phyloP scores from a whole-genome alignment of 2,113 vertebrate species.

The Pelvicachromis taeniatus region DNA sequence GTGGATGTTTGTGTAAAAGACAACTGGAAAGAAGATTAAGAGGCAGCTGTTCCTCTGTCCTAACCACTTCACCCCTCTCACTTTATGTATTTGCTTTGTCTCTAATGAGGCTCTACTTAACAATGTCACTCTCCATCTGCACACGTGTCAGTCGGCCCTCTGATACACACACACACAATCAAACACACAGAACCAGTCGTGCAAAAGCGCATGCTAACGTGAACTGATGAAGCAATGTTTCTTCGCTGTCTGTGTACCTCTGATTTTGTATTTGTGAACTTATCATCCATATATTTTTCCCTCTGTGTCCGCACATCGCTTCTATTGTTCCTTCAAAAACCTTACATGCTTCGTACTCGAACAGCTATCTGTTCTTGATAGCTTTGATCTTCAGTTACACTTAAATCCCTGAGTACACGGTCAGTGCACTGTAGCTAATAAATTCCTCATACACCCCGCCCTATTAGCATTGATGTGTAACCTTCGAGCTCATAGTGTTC shows the following conservation, averaged over 20 bases:
- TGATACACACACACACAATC: neutral
- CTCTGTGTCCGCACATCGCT: neutral
- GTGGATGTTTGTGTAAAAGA: neutral
- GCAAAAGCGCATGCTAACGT: neutral
- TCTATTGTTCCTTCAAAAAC: neutral
- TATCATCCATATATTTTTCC: neutral
- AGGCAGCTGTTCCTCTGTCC: neutral
- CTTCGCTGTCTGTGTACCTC: neutral
- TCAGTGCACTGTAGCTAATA: slow-evolving; percentile 42
- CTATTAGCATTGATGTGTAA: slow-evolving; percentile 65
- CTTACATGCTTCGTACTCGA: neutral
- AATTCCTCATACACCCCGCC: slow-evolving; percentile 55
- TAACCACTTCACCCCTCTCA: neutral
- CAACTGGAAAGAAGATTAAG: neutral
- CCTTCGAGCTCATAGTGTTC: slow-evolving; percentile 65
- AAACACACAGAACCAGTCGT: neutral
- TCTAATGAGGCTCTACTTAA: slow-evolving; percentile 59
- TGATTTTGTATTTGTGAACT: neutral
- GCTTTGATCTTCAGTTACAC: slow-evolving; percentile 26
- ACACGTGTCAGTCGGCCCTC: slow-evolving; percentile 26
- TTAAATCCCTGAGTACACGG: slow-evolving; percentile 13
- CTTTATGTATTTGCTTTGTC: slow-evolving; percentile 13
- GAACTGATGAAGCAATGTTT: neutral
- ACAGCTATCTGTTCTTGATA: neutral
- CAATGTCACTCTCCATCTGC: slow-evolving; percentile 48